Evolutionary conservation across 2,797 vertebrate genomes (phyloP), one percentile per base, ranked within the genome.

Genomic region (Typhlichthys eigenmanni): DNA sequence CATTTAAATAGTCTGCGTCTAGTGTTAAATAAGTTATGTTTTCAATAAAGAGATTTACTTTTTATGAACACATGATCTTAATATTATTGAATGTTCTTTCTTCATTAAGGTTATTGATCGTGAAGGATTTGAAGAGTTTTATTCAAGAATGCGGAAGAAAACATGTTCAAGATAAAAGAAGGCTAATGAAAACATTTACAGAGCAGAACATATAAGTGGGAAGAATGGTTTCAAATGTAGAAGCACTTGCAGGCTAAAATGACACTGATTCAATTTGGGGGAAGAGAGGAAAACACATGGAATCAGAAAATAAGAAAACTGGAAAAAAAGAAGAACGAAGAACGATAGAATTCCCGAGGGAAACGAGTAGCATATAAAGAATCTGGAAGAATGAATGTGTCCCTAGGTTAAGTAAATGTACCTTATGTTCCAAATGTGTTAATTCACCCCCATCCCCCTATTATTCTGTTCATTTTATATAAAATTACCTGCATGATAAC

Each of bases 41-140:
- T 71, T 6, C 61, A 76, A 55, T n/a, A 69, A 79, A 13, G 65
- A 68, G 60, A 71, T 77, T 70, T 64, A 32, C 34, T 60, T 72
- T 67, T 69, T 55, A 57, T 49, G 94, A 94, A 92, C 89, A 89
- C 90, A 93, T 94, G 92, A 96, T 93, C 94, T 95, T 95, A 95
- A 95, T 95, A 94, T 94, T 95, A 96, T 95, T 96, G 94, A 97
- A 97, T 98, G 95, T 97, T 97, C 94, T 96, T 97, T 96, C 97
- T 97, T 95, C 94, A 95, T 95, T 95, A 97, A 98, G 95, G 95
- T 96, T 95, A 97, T 95, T 97, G 94, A 94, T 95, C 95, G 94
- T 94, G 95, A 97, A 96, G 96, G 95, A 95, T 95, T 95, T 94
- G 96, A 97, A 97, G 95, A 98, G 95, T 98, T 96, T 95, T 95